Evolutionary conservation across 2,888 invertebrate genomes (phyloP), one percentile per base, ranked within the genome.

Genomic region (Lochmaea crataegi): DNA sequence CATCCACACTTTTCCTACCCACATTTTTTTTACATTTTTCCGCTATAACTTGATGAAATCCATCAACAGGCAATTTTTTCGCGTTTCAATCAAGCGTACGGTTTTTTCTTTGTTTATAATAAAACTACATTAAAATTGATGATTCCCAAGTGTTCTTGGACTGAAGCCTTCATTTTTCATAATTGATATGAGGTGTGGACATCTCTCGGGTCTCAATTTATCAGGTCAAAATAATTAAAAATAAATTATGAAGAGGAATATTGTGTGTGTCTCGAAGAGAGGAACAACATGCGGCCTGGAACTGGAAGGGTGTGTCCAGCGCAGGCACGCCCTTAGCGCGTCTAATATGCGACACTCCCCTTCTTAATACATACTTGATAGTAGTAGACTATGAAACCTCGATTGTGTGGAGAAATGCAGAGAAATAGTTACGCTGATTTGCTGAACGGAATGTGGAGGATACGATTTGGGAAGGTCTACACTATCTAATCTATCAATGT

Each of bases 341-440:
- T 82, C 84, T 84, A 83, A 70, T 64, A 64, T 32, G 57, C 64
- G 70, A 70, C 70, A 70, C 70, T 70, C 70, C 70, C 70, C 56
- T 70, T 70, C 70, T 70, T 70, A 83, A 85, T 85, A 84, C 83
- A 81, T 84, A 85, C 84, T 85, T 84, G 85, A 85, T 83, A 82
- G 79, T n/a, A 14, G 38, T n/a, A 14, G 22, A 14, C 66, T 18
- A 57, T 57, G 57, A 57, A 38, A 18, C 57, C 56, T 16, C 41
- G 12, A 41, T 56, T 26, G 9, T 12, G 66, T 12, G 66, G 57
- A 57, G 56, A 22, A 57, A 66, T 42, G 66, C 45, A 32, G 18
- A 16, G 9, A 38, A 10, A 16, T 18, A 10, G 56, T 53, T 53
- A 63, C 60, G 10, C 38, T 42, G 61, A 63, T 63, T 63, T 63